Evolutionary conservation across 2,113 vertebrate species (phyloP).

Genomic region (Speoplatyrhinus poulsoni): DNA sequence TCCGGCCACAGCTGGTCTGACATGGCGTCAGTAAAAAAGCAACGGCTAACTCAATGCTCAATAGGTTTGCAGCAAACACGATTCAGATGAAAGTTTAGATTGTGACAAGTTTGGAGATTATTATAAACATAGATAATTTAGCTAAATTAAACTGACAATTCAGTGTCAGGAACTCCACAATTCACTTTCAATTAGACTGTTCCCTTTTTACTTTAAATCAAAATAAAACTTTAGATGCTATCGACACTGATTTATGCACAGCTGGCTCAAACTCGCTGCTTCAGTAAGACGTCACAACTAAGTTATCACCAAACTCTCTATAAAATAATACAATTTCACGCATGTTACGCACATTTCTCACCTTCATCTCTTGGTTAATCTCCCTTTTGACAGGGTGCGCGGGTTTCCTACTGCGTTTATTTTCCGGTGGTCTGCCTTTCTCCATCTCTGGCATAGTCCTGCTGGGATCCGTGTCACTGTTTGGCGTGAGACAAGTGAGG

Average conservation of each 20-base stretch:
- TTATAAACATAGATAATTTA: too few species aligned
- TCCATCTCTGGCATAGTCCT: constrained; percentile 97
- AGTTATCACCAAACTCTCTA: neutral
- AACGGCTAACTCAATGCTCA: constrained; percentile 20
- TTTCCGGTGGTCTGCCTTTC: constrained; percentile 95
- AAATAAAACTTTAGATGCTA: neutral
- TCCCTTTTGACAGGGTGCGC: constrained; percentile 93
- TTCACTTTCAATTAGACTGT: too few species aligned
- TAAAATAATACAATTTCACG: neutral
- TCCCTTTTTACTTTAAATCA: neutral
- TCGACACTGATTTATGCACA: constrained; percentile 43
- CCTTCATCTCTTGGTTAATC: constrained; percentile 98
- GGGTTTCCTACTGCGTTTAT: constrained; percentile 94
- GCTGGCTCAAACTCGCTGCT: neutral
- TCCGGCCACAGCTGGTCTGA: constrained; percentile 68
- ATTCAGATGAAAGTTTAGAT: constrained; percentile 12
- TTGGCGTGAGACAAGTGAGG: neutral
- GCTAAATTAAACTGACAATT: too few species aligned
- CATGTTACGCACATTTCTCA: constrained; percentile 55
- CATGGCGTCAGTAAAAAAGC: constrained; percentile 48
- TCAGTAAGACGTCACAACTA: neutral
- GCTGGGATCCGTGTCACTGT: constrained; percentile 52
- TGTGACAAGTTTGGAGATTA: too few species aligned
- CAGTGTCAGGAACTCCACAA: too few species aligned
- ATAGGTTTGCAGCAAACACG: constrained; percentile 7